Base-by-base conservation (phyloP, 2,888 invertebrate genomes). In the Rhodophaea formosa region DNA sequence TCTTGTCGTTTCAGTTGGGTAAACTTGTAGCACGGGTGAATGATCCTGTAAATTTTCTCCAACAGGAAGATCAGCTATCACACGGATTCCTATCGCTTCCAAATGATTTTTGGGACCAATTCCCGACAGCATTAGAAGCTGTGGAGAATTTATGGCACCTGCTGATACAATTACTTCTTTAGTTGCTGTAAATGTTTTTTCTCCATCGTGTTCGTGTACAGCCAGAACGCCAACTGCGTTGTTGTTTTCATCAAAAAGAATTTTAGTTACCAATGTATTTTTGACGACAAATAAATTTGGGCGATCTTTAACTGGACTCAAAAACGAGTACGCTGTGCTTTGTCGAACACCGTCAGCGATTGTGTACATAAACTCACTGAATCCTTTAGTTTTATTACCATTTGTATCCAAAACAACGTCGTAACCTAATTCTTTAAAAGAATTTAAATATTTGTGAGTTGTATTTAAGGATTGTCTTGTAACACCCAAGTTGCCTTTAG, bases 91-190 rank as follows among this genome's bases (percentile, higher is more conserved):
- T 12, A 74, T 57, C 30, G 74, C 67, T 39, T 70, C 42, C 32
- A 86, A 72, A 66, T 85, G 73, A 1, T 74, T 45, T 57, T 66
- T 69, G 1, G 80, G 84, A 2, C 86, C 86, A 57, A 86, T 66
- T 23, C 85, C 86, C 7, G 85, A 85, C 5, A 83, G 60, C 83
- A 85, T 83, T n/a, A 85, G 61, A 0, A 85, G 55, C 58, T 84
- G 77, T 1, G 86, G 86, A 57, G 75, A 80, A 35, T 75, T 80
- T 1, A 84, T 63, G 2, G 79, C 66, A 12, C 86, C 86, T 6
- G 81, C 80, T 16, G 83, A 82, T 59, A 82, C 16, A 59, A 86
- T 76, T 0, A 84, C 68, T 70, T 86, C 86, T 64, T 69, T 77
- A 1, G 39, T 66, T 8, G 76, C 76, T 39, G 57, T 67, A 0